Evolutionary conservation across 2,113 vertebrate species (phyloP), one percentile per base, ranked within the genome.

Genomic region (Struthio camelus): DNA sequence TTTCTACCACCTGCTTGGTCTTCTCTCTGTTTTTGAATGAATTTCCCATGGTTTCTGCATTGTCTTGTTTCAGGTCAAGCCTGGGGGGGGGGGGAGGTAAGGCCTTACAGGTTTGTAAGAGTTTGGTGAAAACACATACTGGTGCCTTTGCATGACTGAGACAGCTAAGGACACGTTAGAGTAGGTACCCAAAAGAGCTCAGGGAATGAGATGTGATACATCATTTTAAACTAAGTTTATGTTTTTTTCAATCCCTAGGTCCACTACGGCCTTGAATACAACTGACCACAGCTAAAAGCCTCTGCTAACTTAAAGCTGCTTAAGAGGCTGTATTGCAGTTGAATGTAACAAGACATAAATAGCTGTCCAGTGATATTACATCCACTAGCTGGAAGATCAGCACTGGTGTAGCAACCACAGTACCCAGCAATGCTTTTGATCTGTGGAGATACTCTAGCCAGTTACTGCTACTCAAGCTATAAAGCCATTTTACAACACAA

Each of bases 1-100:
- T 98, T 98, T 98, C 98, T 98, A 98, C 94, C 87, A 97, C 58
- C 58, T 97, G 97, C 92, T 97, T 97, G 87, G 72, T 91, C 92
- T 97, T 38, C 56, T 97, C 72, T 97, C 88, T 97, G 48, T 97
- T 97, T 92, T 56, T 56, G 7, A 83, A n/a, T 42, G 24, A 87
- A 78, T 10, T 91, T 80, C 38, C 67, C 50, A 71, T 75, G 69
- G 40, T 18, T 73, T 87, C 53, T 92, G 8, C 23, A 8, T 14
- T 89, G 46, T 48, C 75, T 78, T 79, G 32, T 85, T 76, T 76
- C 69, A 34, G 40, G 25, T 51, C 36, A 82, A 54, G 32, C 6
- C 83, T 34, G 38, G 62, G 25, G 23, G 34, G 38, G 62, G 25
- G 23, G 36, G 9, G 20, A 7, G 46, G 7, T n/a, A 25, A 23